Conservation (phyloP, 2,888 invertebrate genomes). For the Megamerina dolium region DNA sequence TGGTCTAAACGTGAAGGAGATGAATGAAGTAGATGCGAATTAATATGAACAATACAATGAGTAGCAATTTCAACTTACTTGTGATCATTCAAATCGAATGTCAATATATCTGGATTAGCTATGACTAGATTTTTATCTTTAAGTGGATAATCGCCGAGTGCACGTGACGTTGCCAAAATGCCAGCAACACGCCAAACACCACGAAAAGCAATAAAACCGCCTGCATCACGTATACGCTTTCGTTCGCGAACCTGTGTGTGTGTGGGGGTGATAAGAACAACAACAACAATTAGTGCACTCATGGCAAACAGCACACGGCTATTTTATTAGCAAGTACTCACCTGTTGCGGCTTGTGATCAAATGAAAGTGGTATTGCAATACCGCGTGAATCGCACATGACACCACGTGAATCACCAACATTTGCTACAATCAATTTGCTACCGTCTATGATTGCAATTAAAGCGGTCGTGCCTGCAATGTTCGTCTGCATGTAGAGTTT, state of each 20-base stretch:
- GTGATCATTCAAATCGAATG: slow-evolving; percentile 81
- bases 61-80: slow-evolving; percentile 47
- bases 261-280: background rate
- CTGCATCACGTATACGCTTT: slow-evolving; percentile 88
- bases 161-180: slow-evolving; percentile 87
- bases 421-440: slow-evolving; percentile 85
- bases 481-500: slow-evolving; percentile 53
- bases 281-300: too few relatives aligned
- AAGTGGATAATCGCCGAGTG: slow-evolving; percentile 90
- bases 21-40: too few relatives aligned
- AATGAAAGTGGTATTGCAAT: slow-evolving; percentile 88
- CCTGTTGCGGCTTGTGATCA: slow-evolving; percentile 96
- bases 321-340: slow-evolving; percentile 41
- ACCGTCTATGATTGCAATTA: slow-evolving; percentile 81
- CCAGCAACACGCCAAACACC: slow-evolving; percentile 96
- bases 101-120: slow-evolving; percentile 90
- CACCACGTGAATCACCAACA: slow-evolving; percentile 94
- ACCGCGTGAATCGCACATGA: slow-evolving; percentile 87
- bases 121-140: slow-evolving; percentile 92
- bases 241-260: slow-evolving; percentile 78
- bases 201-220: slow-evolving; percentile 90
- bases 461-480: slow-evolving; percentile 83
- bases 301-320: too few relatives aligned
- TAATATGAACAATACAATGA: too few relatives aligned
- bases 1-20: slow-evolving; percentile 52